Evolutionary conservation across 2,797 vertebrate genomes (phyloP).

Genomic region (Loriculus beryllinus): DNA sequence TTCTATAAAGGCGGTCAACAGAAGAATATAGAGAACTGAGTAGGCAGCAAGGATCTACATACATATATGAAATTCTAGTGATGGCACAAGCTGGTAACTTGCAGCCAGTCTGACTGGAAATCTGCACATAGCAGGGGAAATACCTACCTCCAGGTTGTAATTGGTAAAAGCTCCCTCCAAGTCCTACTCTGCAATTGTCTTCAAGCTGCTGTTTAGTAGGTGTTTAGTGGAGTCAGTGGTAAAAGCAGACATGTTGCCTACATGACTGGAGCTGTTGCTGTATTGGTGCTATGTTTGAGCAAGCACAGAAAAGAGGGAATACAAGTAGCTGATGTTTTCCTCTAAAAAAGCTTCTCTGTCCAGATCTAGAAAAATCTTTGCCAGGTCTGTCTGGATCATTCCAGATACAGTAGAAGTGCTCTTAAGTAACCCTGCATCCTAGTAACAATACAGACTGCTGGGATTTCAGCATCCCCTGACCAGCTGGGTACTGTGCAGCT

Average conservation of each 20-base stretch:
- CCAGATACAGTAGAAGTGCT: slow-evolving; percentile 15
- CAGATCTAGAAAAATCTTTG: slow-evolving; percentile 58
- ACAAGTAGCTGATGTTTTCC: slow-evolving; percentile 11
- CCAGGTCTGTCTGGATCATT: slow-evolving; percentile 44
- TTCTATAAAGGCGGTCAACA: neutral
- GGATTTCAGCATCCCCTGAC: slow-evolving; percentile 41
- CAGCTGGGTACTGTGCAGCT: slow-evolving; percentile 49
- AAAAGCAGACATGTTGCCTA: neutral
- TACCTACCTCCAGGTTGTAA: too few relatives aligned
- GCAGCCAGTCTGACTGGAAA: neutral
- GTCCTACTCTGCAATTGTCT: neutral
- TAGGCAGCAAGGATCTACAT: neutral
- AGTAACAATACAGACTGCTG: slow-evolving; percentile 41
- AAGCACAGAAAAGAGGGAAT: neutral
- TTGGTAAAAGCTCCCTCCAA: neutral
- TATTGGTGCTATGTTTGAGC: neutral
- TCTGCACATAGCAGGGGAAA: neutral
- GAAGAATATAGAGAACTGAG: neutral
- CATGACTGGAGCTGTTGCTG: neutral
- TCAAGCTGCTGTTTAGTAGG: neutral
- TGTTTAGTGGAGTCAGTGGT: neutral
- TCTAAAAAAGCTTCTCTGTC: slow-evolving; percentile 37
- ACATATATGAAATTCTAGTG: fast-evolving
- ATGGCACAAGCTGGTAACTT: neutral
- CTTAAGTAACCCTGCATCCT: slow-evolving; percentile 36